Base-by-base conservation (phyloP, 53 echinoderm and acorn worm genomes). In the Antedon mediterranea region DNA sequence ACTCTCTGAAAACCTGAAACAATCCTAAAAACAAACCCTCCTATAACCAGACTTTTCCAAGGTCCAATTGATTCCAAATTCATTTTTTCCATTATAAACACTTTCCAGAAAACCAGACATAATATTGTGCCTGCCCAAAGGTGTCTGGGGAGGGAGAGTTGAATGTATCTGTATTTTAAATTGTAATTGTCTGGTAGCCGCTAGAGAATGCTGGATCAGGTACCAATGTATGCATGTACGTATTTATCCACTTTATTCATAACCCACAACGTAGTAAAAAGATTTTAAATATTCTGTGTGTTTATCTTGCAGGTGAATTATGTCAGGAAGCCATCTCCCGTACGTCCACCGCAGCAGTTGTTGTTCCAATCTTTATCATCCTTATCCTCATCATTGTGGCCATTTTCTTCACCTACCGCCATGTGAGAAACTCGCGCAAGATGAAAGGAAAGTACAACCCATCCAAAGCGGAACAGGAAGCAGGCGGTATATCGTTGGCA, bases 371-470 rank as follows among this genome's bases (percentile, higher is more conserved):
- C 4, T 84, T 88, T 27, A 77, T 92, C 73, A 82, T 98, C 29
- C 76, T 90, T 31, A 74, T 92, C 74, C 79, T 98, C 0, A 73
- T 92, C 8, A 76, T 84, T 29, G 80, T 88, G 15, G 80, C 85
- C 18, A 28, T 78, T 20, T 14, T 90, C 43, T 98, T 86, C 42
- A 79, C 82, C 81, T 98, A 92, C 89, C 88, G 92, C 87, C 90
- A 90, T 57, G 84, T 98, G 28, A 75, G 85, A n/a, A 88, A 90
- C 33, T 87, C 92, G 7, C 84, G 98, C 28, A 92, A 89, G 81
- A 90, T 98, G 92, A 88, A 98, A 44, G 98, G 98, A 27, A 98
- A 98, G 75, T 98, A 98, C 78, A 98, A 98, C 84, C 98, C 98
- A 31, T 88, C 97, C 14, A 88, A 93, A 77, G 98, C 84, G 37